Base-by-base conservation (phyloP, 1,140 invertebrate species). In the Gyrodactylus salaris region DNA sequence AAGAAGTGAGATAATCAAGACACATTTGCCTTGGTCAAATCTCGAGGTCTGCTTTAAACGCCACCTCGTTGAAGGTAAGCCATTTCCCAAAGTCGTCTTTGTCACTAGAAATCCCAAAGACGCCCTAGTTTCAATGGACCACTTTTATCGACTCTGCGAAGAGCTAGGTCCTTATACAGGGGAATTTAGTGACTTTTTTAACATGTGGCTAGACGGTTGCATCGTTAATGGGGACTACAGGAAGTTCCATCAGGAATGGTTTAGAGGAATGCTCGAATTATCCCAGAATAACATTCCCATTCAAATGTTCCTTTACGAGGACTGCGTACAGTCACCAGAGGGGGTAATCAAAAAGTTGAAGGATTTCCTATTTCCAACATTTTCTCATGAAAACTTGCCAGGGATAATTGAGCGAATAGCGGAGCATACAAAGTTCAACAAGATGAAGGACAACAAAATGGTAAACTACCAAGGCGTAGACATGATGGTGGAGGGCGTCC, bases 161-260 rank as follows among this genome's bases (percentile, higher is more conserved):
- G 54, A 73, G 20, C 26, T 25, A n/a, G 72, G 72, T 23, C 72
- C 72, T 2, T 73, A 23, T 68, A 23, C 23, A 1, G 22, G 26
- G 26, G 26, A 25, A 20, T 73, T 21, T n/a, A 24, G 25, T 69
- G 68, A 69, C 26, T 73, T 73, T 69, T 73, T 73, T 25, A 26
- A 73, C 16, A 73, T 21, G 26, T 73, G 72, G 72, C 27, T 73
- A 20, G 72, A 73, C 21, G 72, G 72, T 2, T 73, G 72, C 20
- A 73, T 73, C 20, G 26, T 21, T 23, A 26, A 23, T 23, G 72
- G 72, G 2, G 72, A 73, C 26, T 73, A 26, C 20, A n/a, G 21
- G 26, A 69, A 20, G 25, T 69, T 22, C n/a, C 34, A 54, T n/a
- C n/a, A 16, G 34, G 34, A 54, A 7, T 54, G 34, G 34, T 54